These are phyloP conservation scores for Siphamia tubifer DNA, from an alignment of 2,113 vertebrate species.

Conservation along the genomic window DNA sequence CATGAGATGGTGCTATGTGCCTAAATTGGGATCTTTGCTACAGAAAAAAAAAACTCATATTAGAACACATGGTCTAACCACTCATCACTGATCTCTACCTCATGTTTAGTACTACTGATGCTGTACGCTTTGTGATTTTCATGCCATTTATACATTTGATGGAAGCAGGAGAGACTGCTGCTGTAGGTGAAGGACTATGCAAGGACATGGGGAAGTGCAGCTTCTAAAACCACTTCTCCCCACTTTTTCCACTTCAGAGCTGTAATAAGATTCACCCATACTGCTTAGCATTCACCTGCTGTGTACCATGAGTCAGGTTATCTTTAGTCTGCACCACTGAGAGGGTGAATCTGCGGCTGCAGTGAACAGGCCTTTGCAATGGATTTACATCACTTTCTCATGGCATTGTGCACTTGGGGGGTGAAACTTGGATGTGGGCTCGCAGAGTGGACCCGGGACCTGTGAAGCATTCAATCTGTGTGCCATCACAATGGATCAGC, in stretches of 20 bases:
- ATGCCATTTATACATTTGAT: not conserved
- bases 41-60: not conserved
- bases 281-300: constrained; percentile 62
- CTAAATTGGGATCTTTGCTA: constrained; percentile 21
- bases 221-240: not conserved
- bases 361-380: constrained; percentile 39
- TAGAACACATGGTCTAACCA: not conserved
- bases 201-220: constrained; percentile 6
- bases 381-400: constrained; percentile 62
- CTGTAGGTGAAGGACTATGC: constrained; percentile 18
- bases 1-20: constrained; percentile 79
- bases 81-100: not conserved
- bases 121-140: not conserved
- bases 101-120: not conserved
- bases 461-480: constrained; percentile 51
- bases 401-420: not conserved
- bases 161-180: not conserved
- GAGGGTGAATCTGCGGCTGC: constrained; percentile 44
- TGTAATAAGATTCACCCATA: constrained; percentile 31
- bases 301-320: constrained; percentile 64
- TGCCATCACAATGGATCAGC: constrained; percentile 48
- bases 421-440: not conserved
- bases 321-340: constrained; percentile 48
- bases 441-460: constrained; percentile 14
- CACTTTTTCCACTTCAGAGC: constrained; percentile 35